Conservation (phyloP, 1,140 invertebrate genomes). For the Paraescarpia echinospica region DNA sequence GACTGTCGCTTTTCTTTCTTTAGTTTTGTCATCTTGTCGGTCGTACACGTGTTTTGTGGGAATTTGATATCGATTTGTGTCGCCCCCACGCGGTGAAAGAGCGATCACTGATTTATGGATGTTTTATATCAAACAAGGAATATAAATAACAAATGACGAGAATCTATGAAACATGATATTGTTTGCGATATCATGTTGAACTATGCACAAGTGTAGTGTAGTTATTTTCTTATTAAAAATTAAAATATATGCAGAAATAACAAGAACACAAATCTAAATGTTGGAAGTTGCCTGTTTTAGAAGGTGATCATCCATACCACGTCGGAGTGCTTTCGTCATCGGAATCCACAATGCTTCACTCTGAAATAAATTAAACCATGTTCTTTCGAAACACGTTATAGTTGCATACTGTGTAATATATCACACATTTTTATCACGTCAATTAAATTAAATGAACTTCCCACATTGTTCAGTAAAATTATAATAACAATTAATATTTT, state of each 20-base stretch:
- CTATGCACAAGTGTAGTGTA: neutral
- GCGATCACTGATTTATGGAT: neutral
- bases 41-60: neutral
- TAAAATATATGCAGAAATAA: neutral
- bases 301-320: neutral
- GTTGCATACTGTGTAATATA: no score
- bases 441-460: no score
- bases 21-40: conserved; percentile 27
- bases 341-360: no score
- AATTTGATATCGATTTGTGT: neutral
- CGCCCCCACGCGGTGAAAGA: neutral
- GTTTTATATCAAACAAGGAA: neutral
- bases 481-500: no score
- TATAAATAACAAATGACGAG: neutral
- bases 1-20: conserved; percentile 48
- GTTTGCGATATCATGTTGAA: neutral
- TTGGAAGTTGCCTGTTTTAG: neutral
- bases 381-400: no score
- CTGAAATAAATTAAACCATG: no score
- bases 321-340: neutral
- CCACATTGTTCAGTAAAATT: no score
- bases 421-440: no score
- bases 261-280: neutral
- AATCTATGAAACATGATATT: neutral
- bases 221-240: neutral